Conservation (phyloP, 2,797 vertebrate genomes). For the Enteromius paludinosus region DNA sequence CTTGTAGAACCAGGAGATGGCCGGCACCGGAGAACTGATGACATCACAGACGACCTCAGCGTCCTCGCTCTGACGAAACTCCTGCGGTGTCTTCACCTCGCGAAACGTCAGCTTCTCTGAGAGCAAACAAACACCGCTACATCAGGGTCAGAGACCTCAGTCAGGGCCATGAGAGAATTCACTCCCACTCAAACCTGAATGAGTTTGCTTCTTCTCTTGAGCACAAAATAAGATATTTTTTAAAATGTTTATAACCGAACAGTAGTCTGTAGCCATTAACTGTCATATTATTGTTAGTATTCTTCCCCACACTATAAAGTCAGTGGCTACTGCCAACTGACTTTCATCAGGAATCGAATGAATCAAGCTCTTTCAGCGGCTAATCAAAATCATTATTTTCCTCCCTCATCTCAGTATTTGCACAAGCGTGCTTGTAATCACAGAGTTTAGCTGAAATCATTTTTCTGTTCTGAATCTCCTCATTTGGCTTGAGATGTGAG, state of each 20-base stretch:
- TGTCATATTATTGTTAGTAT: too few species aligned
- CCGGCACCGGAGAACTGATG: conserved; percentile 90
- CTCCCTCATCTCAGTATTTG: not conserved
- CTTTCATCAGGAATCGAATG: not conserved
- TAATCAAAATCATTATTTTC: not conserved
- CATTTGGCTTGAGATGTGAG: not conserved
- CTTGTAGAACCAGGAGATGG: conserved; percentile 93
- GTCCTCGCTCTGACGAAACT: conserved; percentile 90
- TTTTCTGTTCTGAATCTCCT: conserved; percentile 6
- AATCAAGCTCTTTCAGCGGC: not conserved
- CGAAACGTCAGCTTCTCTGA: conserved; percentile 93
- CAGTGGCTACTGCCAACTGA: too few species aligned
- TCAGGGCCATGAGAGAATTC: too few species aligned
- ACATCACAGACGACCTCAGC: conserved; percentile 93
- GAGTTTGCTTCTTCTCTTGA: too few species aligned
- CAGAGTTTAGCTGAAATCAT: not conserved
- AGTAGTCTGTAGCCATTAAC: too few species aligned
- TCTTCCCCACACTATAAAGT: too few species aligned
- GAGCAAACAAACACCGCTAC: conserved; percentile 55
- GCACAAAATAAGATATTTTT: too few species aligned
- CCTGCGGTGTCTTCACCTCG: conserved; percentile 90
- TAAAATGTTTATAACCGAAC: too few species aligned
- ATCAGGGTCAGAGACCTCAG: too few species aligned
- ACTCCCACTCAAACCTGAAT: too few species aligned
- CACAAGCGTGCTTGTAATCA: not conserved